Percentiles rank a stretch among this genome's conserved stretches.
These are phyloP conservation scores for Hypercompe scribonia DNA, from an alignment of 2,888 invertebrate species.

Conservation along the genomic window DNA sequence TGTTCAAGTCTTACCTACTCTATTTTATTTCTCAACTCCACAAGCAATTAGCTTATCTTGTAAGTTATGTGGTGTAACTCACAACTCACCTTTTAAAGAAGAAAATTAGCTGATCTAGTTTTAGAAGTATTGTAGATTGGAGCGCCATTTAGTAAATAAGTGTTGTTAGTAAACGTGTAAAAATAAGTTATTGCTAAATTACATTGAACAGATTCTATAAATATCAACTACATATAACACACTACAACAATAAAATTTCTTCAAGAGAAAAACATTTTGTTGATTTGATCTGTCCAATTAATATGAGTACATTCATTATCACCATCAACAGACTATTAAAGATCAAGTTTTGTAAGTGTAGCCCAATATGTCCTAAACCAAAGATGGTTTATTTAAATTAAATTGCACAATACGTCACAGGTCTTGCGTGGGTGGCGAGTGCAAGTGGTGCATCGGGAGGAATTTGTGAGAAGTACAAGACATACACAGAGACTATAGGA, in stretches of 20 bases:
- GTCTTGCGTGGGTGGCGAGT: constrained; percentile 99
- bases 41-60: neutral
- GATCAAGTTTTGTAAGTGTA: too few species aligned
- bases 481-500: constrained; percentile 97
- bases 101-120: neutral
- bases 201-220: neutral
- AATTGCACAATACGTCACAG: constrained; percentile 70
- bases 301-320: neutral
- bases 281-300: neutral
- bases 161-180: too few species aligned
- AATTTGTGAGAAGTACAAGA: constrained; percentile 99
- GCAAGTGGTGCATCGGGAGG: constrained; percentile 99
- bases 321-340: too few species aligned
- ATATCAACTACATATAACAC: neutral
- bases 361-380: neutral
- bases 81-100: neutral
- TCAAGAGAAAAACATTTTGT: neutral
- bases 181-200: neutral
- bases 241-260: neutral
- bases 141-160: neutral
- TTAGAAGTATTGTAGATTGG: neutral
- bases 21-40: too few species aligned
- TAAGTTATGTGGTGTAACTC: neutral
- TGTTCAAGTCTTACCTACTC: too few species aligned
- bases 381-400: neutral